Evolutionary conservation across 2,113 vertebrate species (phyloP).

Genomic region (Menura novaehollandiae): DNA sequence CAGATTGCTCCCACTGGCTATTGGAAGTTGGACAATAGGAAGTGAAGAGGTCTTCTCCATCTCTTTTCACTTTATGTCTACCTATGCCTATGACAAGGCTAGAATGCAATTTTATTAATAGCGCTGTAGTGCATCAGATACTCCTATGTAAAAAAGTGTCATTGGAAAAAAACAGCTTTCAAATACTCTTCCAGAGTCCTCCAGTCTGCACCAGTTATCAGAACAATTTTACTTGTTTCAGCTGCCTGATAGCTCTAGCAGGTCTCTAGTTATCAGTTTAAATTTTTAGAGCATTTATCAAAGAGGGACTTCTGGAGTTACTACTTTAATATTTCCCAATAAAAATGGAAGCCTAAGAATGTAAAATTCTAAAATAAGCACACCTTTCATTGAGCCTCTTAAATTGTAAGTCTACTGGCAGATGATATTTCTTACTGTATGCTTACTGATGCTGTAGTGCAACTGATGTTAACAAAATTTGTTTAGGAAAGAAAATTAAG

Average conservation of each 20-base stretch:
- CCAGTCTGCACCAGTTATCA: neutral
- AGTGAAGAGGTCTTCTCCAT: neutral
- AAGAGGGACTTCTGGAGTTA: neutral
- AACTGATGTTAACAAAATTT: neutral
- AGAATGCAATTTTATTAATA: neutral
- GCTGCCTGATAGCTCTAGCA: neutral
- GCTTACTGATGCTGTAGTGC: neutral
- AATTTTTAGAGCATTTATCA: neutral
- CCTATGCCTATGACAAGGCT: neutral
- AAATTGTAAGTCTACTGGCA: neutral
- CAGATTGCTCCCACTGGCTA: neutral
- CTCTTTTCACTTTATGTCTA: neutral
- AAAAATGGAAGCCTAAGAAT: neutral
- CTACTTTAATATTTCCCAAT: neutral
- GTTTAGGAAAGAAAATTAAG: neutral
- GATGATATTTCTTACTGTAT: neutral
- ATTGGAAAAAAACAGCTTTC: neutral
- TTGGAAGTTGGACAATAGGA: neutral
- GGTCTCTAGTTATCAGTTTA: neutral
- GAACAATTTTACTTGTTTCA: neutral
- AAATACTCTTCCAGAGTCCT: neutral
- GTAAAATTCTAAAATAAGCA: neutral
- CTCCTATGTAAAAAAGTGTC: neutral
- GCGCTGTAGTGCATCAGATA: neutral
- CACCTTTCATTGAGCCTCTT: neutral